phyloP scores from a whole-genome alignment of 2,113 vertebrate genomes.

The Triplophysa dalaica region DNA sequence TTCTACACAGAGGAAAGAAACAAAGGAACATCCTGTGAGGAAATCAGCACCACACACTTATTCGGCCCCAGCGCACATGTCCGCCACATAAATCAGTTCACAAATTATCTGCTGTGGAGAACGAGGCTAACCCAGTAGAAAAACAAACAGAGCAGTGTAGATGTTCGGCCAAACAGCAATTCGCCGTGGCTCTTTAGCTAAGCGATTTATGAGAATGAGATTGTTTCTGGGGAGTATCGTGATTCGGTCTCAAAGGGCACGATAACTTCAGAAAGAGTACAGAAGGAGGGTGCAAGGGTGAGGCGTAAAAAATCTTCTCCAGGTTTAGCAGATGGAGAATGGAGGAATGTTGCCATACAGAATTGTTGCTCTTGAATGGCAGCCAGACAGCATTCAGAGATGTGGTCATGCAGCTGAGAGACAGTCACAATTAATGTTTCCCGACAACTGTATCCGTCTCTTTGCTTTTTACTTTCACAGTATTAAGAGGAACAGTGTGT shows the following conservation, averaged over 20 bases:
- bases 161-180: slow-evolving; percentile 61
- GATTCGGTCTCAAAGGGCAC: slow-evolving; percentile 59
- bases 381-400: slow-evolving; percentile 61
- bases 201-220: slow-evolving; percentile 62
- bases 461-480: background rate
- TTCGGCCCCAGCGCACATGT: slow-evolving; percentile 61
- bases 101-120: slow-evolving; percentile 54
- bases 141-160: slow-evolving; percentile 64
- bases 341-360: slow-evolving; percentile 60
- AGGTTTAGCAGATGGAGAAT: slow-evolving; percentile 58
- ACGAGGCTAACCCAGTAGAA: slow-evolving; percentile 58
- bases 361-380: slow-evolving; percentile 63
- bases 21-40: slow-evolving; percentile 52
- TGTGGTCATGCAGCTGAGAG: slow-evolving; percentile 45
- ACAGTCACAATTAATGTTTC: slow-evolving; percentile 34
- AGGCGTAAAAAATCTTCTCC: slow-evolving; percentile 63
- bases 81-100: slow-evolving; percentile 62
- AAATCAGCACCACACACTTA: slow-evolving; percentile 61
- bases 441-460: background rate
- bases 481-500: slow-evolving; percentile 64
- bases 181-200: slow-evolving; percentile 66
- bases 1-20: slow-evolving; percentile 2
- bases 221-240: slow-evolving; percentile 58
- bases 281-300: slow-evolving; percentile 13
- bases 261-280: slow-evolving; percentile 52